phyloP scores from a whole-genome alignment of 2,888 invertebrate species.

The Plebejus anna region DNA sequence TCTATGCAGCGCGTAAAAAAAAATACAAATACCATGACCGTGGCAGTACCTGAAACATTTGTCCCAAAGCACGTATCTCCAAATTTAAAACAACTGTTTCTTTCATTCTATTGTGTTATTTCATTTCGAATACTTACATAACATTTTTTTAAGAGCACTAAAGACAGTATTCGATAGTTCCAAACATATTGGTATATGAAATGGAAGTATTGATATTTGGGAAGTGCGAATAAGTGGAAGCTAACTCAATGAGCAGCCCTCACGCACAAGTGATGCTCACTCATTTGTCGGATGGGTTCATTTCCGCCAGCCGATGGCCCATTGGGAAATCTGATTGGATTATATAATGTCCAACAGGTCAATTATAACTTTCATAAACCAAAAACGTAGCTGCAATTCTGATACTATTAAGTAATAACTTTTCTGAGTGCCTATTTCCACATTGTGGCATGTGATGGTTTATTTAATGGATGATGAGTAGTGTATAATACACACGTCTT shows the following conservation, averaged over 20 bases:
- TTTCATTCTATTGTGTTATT: not conserved
- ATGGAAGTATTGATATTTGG: conserved; percentile 34
- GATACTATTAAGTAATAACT: not conserved
- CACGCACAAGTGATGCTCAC: conserved; percentile 75
- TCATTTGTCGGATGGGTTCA: conserved; percentile 77
- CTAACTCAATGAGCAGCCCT: conserved; percentile 55
- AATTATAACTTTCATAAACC: conserved; percentile 26
- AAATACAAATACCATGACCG: no score
- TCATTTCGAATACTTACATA: not conserved
- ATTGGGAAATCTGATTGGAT: conserved; percentile 47
- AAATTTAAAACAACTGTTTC: no score
- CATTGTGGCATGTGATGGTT: not conserved
- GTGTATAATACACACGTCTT: not conserved
- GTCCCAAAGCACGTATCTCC: no score
- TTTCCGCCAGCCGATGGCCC: conserved; percentile 75
- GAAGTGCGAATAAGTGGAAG: conserved; percentile 42
- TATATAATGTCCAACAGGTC: conserved; percentile 29
- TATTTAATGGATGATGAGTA: not conserved
- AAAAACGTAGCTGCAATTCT: not conserved
- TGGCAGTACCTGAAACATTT: no score
- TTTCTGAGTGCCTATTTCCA: not conserved
- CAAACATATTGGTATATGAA: not conserved
- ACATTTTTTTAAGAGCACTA: not conserved
- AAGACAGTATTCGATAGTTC: not conserved
- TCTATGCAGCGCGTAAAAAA: no score